Base-by-base conservation (phyloP, 2,797 vertebrate species). In the Scolopax bukidnonensis region DNA sequence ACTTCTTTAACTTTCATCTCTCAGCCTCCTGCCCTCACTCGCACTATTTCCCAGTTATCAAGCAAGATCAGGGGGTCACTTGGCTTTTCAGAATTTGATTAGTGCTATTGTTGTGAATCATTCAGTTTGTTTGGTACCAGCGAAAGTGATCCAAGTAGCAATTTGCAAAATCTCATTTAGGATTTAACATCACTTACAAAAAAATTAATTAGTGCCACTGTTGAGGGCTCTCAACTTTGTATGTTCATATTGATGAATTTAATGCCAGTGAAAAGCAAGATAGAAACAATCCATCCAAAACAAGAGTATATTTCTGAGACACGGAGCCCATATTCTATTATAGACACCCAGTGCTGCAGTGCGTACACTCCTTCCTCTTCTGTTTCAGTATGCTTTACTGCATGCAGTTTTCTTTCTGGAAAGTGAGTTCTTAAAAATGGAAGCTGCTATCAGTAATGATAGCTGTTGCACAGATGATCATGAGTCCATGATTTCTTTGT, bases 101-200 rank as follows among this genome's bases (percentile, higher is more conserved):
- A 95, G 48, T 28, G 4, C 74, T 7, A 1, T 79, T 89, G 85
- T 89, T 95, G 81, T 53, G 83, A 93, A 87, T 90, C 84, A 79
- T 86, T 94, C 85, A 30, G 50, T 63, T 93, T 86, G 74, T 93
- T 87, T 82, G 70, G 85, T 88, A 86, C 80, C 51, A 63, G 89
- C 63, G 76, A 59, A 93, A 93, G 80, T 82, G 83, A 86, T 88
- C 79, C 60, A 71, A 93, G 64, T 64, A 91, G 45, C 77, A 95
- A 77, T 93, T 89, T 82, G 63, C 79, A 89, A 93, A 95, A 95
- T 82, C 80, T 94, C 80, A 84, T 94, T 86, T 95, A 93, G 73
- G 77, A 74, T 76, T 89, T 94, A 89, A 63, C 30, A 78, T 86
- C 47, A 56, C 69, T 75, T 94, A 6, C 41, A 91, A 95, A 80